A percentile compares a stretch with the other conserved stretches of the same genome.
phyloP scores from a whole-genome alignment of 2,113 vertebrate species.

The Tringa solitaria region DNA sequence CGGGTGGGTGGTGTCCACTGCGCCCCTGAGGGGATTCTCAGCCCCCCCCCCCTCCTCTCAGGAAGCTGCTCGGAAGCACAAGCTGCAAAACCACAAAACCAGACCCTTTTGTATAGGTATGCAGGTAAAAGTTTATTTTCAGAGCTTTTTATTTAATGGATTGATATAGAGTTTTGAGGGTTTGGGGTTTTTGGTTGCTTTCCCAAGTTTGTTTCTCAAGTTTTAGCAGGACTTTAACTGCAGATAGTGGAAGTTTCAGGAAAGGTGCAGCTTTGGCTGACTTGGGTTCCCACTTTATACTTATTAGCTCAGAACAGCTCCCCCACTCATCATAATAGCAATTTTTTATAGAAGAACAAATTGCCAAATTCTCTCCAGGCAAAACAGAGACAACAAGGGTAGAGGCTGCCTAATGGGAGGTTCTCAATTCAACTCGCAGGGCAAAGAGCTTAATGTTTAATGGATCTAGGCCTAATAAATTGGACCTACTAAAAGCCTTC shows the following conservation, averaged over 20 bases:
- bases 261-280: background rate
- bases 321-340: background rate
- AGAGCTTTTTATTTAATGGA: background rate
- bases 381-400: background rate
- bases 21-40: rapidly evolving
- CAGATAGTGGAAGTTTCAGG: background rate
- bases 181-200: background rate
- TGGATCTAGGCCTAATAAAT: background rate
- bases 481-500: background rate
- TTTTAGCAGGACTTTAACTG: background rate
- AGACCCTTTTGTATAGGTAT: rapidly evolving
- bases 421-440: background rate
- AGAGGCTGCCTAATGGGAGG: background rate
- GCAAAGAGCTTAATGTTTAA: background rate
- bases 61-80: rapidly evolving
- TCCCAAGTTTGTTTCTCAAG: background rate
- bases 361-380: background rate
- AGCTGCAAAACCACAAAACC: too few species aligned
- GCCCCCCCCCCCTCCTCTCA: rapidly evolving
- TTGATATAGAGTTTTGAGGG: background rate
- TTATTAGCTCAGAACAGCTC: background rate
- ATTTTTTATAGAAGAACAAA: background rate
- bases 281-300: background rate
- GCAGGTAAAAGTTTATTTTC: background rate
- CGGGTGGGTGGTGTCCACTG: rapidly evolving